Evolutionary conservation across 2,797 vertebrate genomes (phyloP).

Genomic region (Tokudaia muenninki): DNA sequence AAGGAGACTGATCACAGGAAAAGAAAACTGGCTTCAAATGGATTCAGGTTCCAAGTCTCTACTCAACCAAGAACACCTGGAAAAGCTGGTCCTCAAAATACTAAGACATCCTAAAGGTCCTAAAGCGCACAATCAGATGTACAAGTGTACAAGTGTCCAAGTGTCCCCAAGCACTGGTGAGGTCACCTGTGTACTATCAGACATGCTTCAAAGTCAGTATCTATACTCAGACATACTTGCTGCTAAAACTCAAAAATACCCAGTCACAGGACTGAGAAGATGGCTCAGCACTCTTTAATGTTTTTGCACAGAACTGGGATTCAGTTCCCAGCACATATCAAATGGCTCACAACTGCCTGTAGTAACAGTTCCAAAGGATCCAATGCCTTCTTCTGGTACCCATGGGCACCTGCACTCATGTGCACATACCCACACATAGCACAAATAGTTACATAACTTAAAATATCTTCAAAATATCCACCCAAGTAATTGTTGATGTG

Average conservation of each 20-base stretch:
- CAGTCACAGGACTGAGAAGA: not conserved
- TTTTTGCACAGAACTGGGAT: not conserved
- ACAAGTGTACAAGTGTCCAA: no score
- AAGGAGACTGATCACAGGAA: not conserved
- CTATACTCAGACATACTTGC: not conserved
- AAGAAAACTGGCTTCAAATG: not conserved
- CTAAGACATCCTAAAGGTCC: not conserved
- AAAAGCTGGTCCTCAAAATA: not conserved
- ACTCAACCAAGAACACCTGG: not conserved
- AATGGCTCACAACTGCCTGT: not conserved
- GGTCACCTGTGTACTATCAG: not conserved
- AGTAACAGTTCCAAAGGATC: not conserved
- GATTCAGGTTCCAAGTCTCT: not conserved
- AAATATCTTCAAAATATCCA: not conserved
- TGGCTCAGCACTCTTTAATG: no score
- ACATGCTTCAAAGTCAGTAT: not conserved
- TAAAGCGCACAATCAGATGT: not conserved
- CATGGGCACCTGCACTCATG: not conserved
- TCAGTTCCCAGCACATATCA: not conserved
- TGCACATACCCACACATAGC: not conserved
- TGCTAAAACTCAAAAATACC: not conserved
- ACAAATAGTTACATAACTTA: not conserved
- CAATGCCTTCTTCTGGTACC: not conserved
- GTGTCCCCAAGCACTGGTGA: accelerated
- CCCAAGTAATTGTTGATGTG: not conserved